Evolutionary conservation across 2,113 vertebrate genomes (phyloP), one percentile per base, ranked within the genome.

Genomic region (Podarcis raffonei): DNA sequence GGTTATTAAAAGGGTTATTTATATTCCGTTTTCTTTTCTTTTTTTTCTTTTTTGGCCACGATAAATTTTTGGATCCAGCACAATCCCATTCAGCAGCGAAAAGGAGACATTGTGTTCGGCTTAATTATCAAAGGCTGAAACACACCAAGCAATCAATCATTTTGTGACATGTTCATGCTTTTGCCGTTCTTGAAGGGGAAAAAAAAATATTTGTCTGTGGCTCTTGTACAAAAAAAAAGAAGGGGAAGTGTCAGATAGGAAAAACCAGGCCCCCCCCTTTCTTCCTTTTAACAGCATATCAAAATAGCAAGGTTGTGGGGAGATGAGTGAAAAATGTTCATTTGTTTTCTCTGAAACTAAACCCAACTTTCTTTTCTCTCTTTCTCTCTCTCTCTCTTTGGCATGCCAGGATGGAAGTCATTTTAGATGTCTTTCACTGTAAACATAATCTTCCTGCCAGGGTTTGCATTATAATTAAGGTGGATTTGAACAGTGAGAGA

Each of bases 101-200:
- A 95, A 95, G 92, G 27, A 96, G 92, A 95, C 93, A 89, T 85
- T 92, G 94, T 95, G 94, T 94, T 95, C 94, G 94, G 93, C 90
- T 96, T 96, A 97, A 97, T 97, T 97, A 96, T 95, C 96, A 96
- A 97, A 97, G 96, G 95, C 96, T 95, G 95, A 95, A 96, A 94
- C 59, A 27, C 90, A 95, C 95, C 59, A 92, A 95, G 94, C 94
- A 96, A 97, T 96, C 96, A 96, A 96, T 97, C 97, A 97, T 93
- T 72, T 88, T 83, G 77, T 96, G 96, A 97, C 96, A 96, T 25
- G 3, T 84, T 95, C 91, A 57, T 94, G 95, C 93, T 95, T 94
- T 95, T 92, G 92, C 92, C 42, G 76, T 95, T 96, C 94, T 95
- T 94, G 22, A 32, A 23, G 32, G 27, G 20, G 12, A 18, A 3